phyloP scores from a whole-genome alignment of 2,797 vertebrate species.

The Microctenopoma stevenorrisi region DNA sequence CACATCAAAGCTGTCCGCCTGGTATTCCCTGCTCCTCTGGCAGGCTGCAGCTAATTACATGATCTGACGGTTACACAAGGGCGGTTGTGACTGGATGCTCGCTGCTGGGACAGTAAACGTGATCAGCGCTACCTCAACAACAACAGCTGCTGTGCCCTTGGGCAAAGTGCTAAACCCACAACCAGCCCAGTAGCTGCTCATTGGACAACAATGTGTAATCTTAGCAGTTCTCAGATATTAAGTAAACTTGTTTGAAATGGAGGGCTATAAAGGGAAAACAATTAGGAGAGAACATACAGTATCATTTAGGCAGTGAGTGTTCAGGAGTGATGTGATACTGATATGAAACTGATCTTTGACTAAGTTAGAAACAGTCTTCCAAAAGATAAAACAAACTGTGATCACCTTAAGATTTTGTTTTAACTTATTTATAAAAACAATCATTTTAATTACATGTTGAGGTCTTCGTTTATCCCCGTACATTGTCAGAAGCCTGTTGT shows the following conservation, averaged over 20 bases:
- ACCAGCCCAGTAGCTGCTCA: constrained; percentile 47
- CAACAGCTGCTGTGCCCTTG: constrained; percentile 78
- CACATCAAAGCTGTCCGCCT: constrained; percentile 78
- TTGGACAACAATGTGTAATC: constrained; percentile 23
- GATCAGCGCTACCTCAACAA: constrained; percentile 36
- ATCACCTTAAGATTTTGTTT: not conserved
- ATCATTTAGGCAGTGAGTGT: not conserved
- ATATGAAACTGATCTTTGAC: not conserved
- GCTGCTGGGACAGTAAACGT: constrained; percentile 52
- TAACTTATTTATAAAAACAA: not conserved
- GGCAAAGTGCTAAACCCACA: constrained; percentile 64
- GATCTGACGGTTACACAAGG: constrained; percentile 59
- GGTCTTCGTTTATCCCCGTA: not conserved
- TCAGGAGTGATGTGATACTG: no score
- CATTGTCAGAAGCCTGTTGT: not conserved
- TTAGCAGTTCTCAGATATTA: constrained; percentile 18
- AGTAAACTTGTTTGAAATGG: not conserved
- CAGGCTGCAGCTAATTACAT: constrained; percentile 66
- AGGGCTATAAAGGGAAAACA: constrained; percentile 1
- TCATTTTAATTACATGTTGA: not conserved
- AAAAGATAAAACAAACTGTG: no score
- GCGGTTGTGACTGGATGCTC: constrained; percentile 49
- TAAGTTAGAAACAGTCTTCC: not conserved
- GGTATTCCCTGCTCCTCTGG: constrained; percentile 57
- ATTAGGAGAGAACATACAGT: not conserved